Evolutionary conservation across 2,888 invertebrate species (phyloP), one percentile per base, ranked within the genome.

Genomic region (Sphaerolaimus hirsutus): DNA sequence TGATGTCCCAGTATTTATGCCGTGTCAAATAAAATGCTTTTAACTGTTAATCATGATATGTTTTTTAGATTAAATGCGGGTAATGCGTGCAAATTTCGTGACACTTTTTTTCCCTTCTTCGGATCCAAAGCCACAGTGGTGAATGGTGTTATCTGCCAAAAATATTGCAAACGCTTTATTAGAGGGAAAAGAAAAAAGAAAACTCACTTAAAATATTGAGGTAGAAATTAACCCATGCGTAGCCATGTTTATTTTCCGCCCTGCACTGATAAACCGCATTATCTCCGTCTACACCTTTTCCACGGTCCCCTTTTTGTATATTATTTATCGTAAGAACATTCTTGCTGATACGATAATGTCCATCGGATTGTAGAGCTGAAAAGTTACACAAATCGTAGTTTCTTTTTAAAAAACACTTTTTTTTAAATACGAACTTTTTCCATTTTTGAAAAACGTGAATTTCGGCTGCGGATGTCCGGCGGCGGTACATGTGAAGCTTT

Each of bases 191-290:
- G n/a, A n/a, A n/a, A 37, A 37, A 37, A 37, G 10, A 10, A 12
- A n/a, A 57, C 73, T 70, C 63, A 79, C 78, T 75, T 56, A 86
- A 71, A 10, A 97, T 87, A 67, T 97, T 99, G 35, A 97, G 76
- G 66, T 81, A 97, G 53, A 91, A 84, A 69, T 97, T 93, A 64
- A 84, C 83, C 71, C 89, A 97, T 29, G 87, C 82, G 67, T 89
- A 97, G 35, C 93, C 93, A 56, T 87, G 75, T 27, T 81, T 80
- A 66, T 97, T 97, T 61, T 91, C 87, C 7, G 91, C 91, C 72
- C 97, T 97, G 68, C 97, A 97, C 51, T 97, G 93, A 64, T 91
- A 87, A 67, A 93, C 93, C 54, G 86, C 87, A 1, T 86, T 91
- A 65, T 91, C 91, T 29, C 58, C 68, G n/a, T 87, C 86, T 67